Conservation (phyloP, 2,113 vertebrate species). For the Pseudorasbora parva region DNA sequence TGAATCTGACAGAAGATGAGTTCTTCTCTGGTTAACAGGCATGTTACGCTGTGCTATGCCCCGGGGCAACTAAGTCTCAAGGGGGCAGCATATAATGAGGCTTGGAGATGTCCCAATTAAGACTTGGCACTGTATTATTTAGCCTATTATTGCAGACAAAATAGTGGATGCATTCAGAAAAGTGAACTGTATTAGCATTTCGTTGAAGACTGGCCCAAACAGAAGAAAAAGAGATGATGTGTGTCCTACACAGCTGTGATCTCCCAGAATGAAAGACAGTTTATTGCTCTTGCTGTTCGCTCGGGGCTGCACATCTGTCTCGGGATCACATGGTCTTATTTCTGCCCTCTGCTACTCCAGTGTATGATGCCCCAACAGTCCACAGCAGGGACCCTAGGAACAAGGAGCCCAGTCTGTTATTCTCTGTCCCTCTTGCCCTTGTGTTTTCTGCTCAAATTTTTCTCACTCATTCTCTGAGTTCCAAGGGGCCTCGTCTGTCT, state of each 20-base stretch:
- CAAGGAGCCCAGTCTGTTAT: constrained; percentile 69
- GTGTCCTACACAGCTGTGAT: constrained; percentile 75
- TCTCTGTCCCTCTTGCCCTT: constrained; percentile 7
- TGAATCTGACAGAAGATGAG: background rate
- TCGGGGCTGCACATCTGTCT: constrained; percentile 74
- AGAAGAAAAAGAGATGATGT: constrained; percentile 66
- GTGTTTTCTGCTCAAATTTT: background rate
- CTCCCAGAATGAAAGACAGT: constrained; percentile 73
- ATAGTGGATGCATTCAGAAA: constrained; percentile 70
- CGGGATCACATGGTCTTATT: constrained; percentile 71
- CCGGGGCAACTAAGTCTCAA: constrained; percentile 39
- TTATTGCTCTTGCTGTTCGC: constrained; percentile 61
- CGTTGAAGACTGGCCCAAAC: constrained; percentile 22
- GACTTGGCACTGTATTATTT: constrained; percentile 67
- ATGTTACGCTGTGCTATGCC: constrained; percentile 58
- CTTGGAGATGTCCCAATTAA: constrained; percentile 68
- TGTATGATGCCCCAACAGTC: constrained; percentile 64
- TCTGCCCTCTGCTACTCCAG: constrained; percentile 65
- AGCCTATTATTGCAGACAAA: constrained; percentile 35
- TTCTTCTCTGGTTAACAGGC: constrained; percentile 15
- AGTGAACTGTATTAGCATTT: constrained; percentile 69
- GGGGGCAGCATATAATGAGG: constrained; percentile 36
- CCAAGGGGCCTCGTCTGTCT: constrained; percentile 39
- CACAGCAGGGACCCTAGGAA: constrained; percentile 65
- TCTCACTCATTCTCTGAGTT: constrained; percentile 37